phyloP scores from a whole-genome alignment of 2,113 vertebrate species.

The Coracopsis vasa region DNA sequence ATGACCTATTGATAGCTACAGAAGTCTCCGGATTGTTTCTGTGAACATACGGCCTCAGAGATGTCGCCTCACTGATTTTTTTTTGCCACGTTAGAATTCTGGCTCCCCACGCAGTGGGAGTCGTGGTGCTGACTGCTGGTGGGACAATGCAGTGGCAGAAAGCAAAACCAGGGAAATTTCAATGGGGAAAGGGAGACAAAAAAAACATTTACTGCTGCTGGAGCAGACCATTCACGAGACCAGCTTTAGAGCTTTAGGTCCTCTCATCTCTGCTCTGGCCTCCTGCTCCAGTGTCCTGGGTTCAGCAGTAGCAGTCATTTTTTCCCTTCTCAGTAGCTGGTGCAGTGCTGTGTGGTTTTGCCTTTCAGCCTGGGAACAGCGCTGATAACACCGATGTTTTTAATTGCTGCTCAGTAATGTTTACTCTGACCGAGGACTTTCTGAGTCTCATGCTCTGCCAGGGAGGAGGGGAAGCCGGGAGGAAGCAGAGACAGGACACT shows the following conservation, averaged over 20 bases:
- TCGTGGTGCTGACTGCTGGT: not conserved
- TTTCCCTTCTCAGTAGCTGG: not conserved
- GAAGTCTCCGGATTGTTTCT: not conserved
- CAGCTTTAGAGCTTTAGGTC: not conserved
- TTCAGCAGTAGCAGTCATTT: not conserved
- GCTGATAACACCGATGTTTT: not conserved
- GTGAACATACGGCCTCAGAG: not conserved
- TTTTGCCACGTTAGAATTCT: not conserved
- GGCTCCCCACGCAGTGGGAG: rapidly evolving
- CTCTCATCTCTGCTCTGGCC: not conserved
- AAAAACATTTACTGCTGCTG: not conserved
- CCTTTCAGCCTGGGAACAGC: not conserved
- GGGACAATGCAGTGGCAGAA: not conserved
- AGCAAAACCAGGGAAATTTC: not conserved
- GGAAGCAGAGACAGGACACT: not conserved
- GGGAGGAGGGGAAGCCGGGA: not conserved
- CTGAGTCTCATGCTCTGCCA: not conserved
- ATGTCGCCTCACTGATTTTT: rapidly evolving
- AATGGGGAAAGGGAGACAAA: not conserved
- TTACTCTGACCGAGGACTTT: not conserved
- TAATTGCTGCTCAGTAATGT: not conserved
- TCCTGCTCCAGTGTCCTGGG: not conserved
- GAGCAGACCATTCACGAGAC: rapidly evolving
- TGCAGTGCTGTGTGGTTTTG: not conserved
- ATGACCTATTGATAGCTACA: not conserved